Percentiles rank a stretch among this genome's conserved stretches.
Evolutionary conservation across 2,113 vertebrate genomes (phyloP).

Genomic region (Paradoxurus hermaphroditus): DNA sequence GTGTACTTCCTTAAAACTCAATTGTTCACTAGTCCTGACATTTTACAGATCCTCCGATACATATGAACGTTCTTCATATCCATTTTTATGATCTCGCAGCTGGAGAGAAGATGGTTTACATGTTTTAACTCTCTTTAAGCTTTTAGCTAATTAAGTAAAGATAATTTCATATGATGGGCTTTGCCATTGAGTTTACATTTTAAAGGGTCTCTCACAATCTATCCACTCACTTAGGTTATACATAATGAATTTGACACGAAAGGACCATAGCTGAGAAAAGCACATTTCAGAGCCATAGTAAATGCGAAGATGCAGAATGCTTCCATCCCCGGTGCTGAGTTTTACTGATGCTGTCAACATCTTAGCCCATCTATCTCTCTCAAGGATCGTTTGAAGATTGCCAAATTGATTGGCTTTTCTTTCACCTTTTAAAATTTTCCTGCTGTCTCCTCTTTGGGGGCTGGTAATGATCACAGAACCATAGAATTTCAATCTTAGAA

Average conservation of each 20-base stretch:
- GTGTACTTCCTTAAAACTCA: constrained; percentile 51
- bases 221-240: constrained; percentile 1
- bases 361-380: not conserved
- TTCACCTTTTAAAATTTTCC: constrained; percentile 19
- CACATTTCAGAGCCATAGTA: not conserved
- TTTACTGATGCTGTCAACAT: constrained; percentile 6
- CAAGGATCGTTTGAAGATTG: constrained; percentile 12
- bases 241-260: not conserved
- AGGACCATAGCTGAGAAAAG: not conserved
- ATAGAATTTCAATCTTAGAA: constrained; percentile 22
- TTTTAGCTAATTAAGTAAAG: constrained; percentile 54
- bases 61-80: constrained; percentile 39
- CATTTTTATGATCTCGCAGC: constrained; percentile 37
- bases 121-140: constrained; percentile 53
- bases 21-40: constrained; percentile 58
- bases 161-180: constrained; percentile 46
- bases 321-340: not conserved
- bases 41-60: constrained; percentile 51
- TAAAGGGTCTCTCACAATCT: not conserved
- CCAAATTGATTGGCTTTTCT: constrained; percentile 35
- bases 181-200: constrained; percentile 49
- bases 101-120: constrained; percentile 46
- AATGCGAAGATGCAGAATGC: not conserved
- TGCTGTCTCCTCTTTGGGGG: not conserved
- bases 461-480: constrained; percentile 29